Conservation (phyloP, 2,797 vertebrate genomes). For the Sciaenops ocellatus region DNA sequence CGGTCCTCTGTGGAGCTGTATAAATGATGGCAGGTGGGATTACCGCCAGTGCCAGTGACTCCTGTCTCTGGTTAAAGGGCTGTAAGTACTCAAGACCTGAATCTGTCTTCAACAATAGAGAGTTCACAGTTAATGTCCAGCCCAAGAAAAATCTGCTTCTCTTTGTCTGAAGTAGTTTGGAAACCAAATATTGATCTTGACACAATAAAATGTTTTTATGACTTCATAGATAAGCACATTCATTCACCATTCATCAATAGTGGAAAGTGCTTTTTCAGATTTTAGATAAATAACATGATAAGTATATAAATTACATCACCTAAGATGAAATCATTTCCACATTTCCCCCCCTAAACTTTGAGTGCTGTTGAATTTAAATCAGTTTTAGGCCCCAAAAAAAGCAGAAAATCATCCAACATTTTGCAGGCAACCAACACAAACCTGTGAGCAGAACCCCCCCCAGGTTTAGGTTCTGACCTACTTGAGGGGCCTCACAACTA, state of each 20-base stretch:
- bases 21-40: slow-evolving; percentile 66
- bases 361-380: background rate
- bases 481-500: background rate
- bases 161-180: background rate
- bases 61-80: slow-evolving; percentile 44
- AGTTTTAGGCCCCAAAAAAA: background rate
- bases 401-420: background rate
- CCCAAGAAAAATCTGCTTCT: background rate
- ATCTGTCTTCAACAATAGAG: slow-evolving; percentile 22
- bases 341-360: background rate
- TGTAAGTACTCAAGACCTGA: background rate
- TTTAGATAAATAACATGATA: background rate
- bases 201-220: background rate
- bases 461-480: background rate
- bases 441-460: background rate
- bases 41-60: slow-evolving; percentile 64
- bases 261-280: background rate
- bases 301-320: background rate
- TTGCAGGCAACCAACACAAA: background rate
- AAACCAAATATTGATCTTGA: background rate
- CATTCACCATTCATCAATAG: background rate
- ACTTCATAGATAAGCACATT: background rate
- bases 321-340: background rate
- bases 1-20: slow-evolving; percentile 55
- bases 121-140: background rate